These are phyloP conservation scores for Temnopleurus reevesii DNA, from an alignment of 53 echinoderm and acorn worm genomes.

Conservation along the genomic window DNA sequence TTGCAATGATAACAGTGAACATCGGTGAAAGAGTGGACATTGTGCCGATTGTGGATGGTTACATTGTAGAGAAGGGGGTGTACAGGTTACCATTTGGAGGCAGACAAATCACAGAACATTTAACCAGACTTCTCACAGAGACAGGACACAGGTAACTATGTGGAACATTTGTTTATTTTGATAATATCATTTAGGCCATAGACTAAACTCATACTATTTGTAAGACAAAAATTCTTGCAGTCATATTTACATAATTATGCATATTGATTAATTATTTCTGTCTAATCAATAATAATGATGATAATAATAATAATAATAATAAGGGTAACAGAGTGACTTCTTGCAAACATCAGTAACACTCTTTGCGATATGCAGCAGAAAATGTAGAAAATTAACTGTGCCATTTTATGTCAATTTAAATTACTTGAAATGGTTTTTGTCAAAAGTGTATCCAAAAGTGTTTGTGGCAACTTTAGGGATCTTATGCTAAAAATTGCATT, in stretches of 20 bases:
- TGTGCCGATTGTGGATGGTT: slow-evolving; percentile 98
- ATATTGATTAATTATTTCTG: no score
- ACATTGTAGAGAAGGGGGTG: slow-evolving; percentile 94
- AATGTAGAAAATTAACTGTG: neutral
- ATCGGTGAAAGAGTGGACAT: slow-evolving; percentile 95
- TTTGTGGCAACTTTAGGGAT: neutral
- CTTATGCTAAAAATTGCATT: neutral
- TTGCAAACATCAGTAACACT: no score
- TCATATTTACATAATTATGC: neutral
- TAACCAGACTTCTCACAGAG: slow-evolving; percentile 87
- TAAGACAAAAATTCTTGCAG: neutral
- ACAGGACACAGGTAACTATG: slow-evolving; percentile 89
- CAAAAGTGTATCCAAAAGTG: no score
- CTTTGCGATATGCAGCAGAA: no score
- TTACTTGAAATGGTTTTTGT: neutral
- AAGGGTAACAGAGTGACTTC: neutral
- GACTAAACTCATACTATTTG: no score
- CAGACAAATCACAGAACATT: slow-evolving; percentile 89
- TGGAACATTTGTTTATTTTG: no score
- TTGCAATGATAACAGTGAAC: slow-evolving; percentile 67
- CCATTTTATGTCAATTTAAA: neutral
- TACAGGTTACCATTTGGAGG: slow-evolving; percentile 95
- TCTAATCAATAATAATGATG: no score
- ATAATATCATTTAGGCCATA: no score
- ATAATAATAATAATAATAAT: neutral